Percentiles rank a stretch among this genome's conserved stretches.
These are phyloP conservation scores for Nomada hirtipes DNA, from an alignment of 2,888 invertebrate genomes.

Conservation along the genomic window DNA sequence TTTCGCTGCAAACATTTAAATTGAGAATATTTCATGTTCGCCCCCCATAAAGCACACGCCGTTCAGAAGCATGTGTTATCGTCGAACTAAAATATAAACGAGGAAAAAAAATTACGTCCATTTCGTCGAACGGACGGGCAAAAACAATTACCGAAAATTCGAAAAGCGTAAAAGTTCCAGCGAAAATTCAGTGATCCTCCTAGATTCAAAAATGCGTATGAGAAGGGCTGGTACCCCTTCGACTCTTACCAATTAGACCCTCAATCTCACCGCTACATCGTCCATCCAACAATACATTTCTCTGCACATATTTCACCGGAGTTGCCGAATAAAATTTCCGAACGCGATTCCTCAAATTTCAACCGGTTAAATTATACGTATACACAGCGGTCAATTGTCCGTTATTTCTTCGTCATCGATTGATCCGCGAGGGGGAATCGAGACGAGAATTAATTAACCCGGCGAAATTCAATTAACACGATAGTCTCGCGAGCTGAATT, in stretches of 20 bases:
- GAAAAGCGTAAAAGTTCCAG: no score
- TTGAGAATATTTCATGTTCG: constrained; percentile 27
- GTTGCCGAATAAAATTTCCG: neutral
- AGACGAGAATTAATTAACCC: constrained; percentile 43
- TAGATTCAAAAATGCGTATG: no score
- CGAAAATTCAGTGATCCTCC: no score
- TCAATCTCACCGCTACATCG: neutral
- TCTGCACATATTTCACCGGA: neutral
- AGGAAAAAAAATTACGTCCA: neutral
- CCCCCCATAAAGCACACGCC: neutral
- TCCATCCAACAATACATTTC: no score
- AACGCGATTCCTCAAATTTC: neutral
- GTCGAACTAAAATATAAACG: neutral
- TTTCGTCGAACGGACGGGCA: neutral
- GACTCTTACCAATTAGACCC: no score
- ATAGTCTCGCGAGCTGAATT: constrained; percentile 19
- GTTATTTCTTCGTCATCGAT: constrained; percentile 16
- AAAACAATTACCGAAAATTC: neutral
- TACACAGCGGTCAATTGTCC: neutral
- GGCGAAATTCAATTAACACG: constrained; percentile 50
- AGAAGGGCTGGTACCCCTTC: no score
- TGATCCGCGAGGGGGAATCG: neutral
- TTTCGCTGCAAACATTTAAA: constrained; percentile 48
- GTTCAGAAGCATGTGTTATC: constrained; percentile 2
- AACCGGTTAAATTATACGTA: neutral